phyloP scores from a whole-genome alignment of 2,797 vertebrate species.

The Xenentodon cancila region DNA sequence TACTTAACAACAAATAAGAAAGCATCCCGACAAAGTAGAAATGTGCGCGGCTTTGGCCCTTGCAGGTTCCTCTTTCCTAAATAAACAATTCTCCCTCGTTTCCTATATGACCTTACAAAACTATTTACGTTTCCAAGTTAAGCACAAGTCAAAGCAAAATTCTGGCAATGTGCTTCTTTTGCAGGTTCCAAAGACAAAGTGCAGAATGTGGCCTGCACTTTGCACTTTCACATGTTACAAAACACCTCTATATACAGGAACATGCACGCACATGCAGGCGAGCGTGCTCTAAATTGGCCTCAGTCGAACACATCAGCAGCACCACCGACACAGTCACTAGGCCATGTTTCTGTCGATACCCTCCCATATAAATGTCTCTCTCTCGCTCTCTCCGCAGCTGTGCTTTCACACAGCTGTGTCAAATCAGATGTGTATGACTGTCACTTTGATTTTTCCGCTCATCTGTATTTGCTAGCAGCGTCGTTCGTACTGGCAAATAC shows the following conservation, averaged over 20 bases:
- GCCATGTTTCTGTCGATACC: conserved; percentile 61
- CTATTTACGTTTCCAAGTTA: not conserved
- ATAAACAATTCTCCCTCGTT: conserved; percentile 9
- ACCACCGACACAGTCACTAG: conserved; percentile 28
- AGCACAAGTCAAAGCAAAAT: not conserved
- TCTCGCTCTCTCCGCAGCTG: conserved; percentile 39
- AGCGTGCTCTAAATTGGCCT: conserved; percentile 11
- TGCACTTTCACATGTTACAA: conserved; percentile 19
- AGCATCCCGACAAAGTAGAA: conserved; percentile 3
- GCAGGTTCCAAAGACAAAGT: conserved; percentile 2
- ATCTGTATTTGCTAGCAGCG: conserved; percentile 58
- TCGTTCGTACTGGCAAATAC: conserved; percentile 32
- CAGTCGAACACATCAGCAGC: conserved; percentile 27
- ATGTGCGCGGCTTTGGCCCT: not conserved
- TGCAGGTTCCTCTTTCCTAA: not conserved
- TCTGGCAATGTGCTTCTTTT: not conserved
- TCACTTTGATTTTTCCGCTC: conserved; percentile 78
- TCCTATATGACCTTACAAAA: not conserved
- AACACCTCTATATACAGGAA: conserved; percentile 14
- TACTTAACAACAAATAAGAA: not conserved
- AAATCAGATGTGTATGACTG: conserved; percentile 72
- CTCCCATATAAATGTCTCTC: conserved; percentile 49
- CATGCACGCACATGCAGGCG: not conserved
- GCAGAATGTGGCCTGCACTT: not conserved
- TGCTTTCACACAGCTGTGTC: conserved; percentile 52